phyloP scores from a whole-genome alignment of 1,140 invertebrate genomes.

The Manduca sexta region DNA sequence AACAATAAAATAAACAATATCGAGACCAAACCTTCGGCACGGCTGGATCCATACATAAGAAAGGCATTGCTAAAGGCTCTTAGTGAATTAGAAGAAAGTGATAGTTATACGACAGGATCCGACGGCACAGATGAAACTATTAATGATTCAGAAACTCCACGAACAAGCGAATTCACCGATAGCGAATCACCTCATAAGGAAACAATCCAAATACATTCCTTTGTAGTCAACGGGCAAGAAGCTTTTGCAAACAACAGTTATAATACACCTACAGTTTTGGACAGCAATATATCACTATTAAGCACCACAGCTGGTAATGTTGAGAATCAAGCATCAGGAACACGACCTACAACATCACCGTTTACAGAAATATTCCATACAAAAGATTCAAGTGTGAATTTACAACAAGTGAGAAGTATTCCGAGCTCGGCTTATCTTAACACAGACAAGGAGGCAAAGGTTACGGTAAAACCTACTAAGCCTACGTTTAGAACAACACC shows the following conservation, averaged over 20 bases:
- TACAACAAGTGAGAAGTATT: constrained; percentile 61
- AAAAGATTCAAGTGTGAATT: constrained; percentile 44
- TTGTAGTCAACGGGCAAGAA: constrained; percentile 63
- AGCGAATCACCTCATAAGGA: constrained; percentile 22
- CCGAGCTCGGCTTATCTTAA: constrained; percentile 34
- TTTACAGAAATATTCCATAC: constrained; percentile 61
- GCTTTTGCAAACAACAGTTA: constrained; percentile 53
- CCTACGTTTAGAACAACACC: constrained; percentile 6
- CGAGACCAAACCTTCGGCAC: constrained; percentile 70
- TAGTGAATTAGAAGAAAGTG: constrained; percentile 77
- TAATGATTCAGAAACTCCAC: constrained; percentile 26
- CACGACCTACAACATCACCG: constrained; percentile 48
- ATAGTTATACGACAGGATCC: constrained; percentile 41
- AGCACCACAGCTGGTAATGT: constrained; percentile 62
- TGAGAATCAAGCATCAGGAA: constrained; percentile 54
- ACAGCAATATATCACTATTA: constrained; percentile 59
- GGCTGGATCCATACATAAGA: constrained; percentile 79
- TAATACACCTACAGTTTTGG: constrained; percentile 39
- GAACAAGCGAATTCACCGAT: constrained; percentile 1
- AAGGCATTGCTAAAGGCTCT: constrained; percentile 81
- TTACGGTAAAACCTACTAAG: constrained; percentile 37
- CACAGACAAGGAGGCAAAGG: constrained; percentile 31
- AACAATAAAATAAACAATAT: constrained; percentile 61
- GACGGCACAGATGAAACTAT: constrained; percentile 32
- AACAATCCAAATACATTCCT: constrained; percentile 60